Evolutionary conservation across 1,140 invertebrate species (phyloP).

Genomic region (Drosophila leontia): DNA sequence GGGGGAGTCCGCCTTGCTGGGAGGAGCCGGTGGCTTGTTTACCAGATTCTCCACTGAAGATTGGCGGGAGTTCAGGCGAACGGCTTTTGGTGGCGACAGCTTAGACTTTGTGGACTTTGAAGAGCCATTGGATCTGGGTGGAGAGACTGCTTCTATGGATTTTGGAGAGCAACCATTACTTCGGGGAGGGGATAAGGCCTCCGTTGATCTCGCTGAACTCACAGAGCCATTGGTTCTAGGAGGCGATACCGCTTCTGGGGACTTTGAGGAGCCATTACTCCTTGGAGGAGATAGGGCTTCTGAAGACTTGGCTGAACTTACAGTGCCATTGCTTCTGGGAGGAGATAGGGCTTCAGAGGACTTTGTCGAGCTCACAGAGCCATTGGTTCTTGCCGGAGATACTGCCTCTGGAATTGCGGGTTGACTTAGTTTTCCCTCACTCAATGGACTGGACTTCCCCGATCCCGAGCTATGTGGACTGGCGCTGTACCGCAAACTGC

Average conservation of each 20-base stretch:
- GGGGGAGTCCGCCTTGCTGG: conserved; percentile 80
- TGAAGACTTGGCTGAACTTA: conserved; percentile 22
- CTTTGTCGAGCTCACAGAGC: conserved; percentile 12
- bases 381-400: conserved; percentile 62
- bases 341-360: conserved; percentile 4
- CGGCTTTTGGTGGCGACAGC: conserved; percentile 71
- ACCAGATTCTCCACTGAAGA: conserved; percentile 74
- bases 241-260: conserved; percentile 5
- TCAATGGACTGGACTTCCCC: conserved; percentile 15
- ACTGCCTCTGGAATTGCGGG: conserved; percentile 49
- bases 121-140: conserved; percentile 19
- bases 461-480: conserved; percentile 53
- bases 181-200: conserved; percentile 67
- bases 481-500: conserved; percentile 79
- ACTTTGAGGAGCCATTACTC: conserved; percentile 28
- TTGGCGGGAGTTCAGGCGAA: conserved; percentile 72
- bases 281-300: conserved; percentile 69
- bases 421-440: conserved; percentile 18
- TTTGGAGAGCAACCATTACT: conserved; percentile 22
- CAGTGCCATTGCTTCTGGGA: conserved; percentile 9
- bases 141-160: conserved; percentile 1
- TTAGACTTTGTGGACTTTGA: conserved; percentile 67
- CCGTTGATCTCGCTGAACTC: conserved; percentile 30
- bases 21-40: conserved; percentile 87
- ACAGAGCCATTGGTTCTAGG: conserved; percentile 23